Percentiles rank a stretch among this genome's conserved stretches.
Evolutionary conservation across 2,797 vertebrate species (phyloP).

Genomic region (Malurus splendens): DNA sequence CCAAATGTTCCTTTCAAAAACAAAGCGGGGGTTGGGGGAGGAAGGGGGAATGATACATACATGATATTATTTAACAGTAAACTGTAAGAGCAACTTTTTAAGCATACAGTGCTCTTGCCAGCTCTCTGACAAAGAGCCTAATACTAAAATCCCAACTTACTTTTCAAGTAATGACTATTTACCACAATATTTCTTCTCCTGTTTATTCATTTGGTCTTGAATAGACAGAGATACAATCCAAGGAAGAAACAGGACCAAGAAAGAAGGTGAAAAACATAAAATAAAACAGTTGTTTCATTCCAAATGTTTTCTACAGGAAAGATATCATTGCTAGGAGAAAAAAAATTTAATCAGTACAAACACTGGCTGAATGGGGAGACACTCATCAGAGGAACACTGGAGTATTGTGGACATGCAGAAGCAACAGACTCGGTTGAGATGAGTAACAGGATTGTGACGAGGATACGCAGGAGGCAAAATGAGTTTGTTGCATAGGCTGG

Average conservation of each 20-base stretch:
- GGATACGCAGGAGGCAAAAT: accelerated
- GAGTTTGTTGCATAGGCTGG: not conserved
- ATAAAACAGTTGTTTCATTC: not conserved
- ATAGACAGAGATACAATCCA: not conserved
- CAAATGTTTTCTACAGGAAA: not conserved
- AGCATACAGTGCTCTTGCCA: not conserved
- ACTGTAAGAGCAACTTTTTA: not conserved
- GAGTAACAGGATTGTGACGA: not conserved
- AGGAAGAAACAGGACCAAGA: not conserved
- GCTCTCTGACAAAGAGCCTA: not conserved
- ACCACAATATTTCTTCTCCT: not conserved
- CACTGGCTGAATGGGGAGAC: not conserved
- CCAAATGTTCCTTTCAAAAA: not conserved
- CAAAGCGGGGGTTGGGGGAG: accelerated
- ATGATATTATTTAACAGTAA: not conserved
- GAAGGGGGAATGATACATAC: not conserved
- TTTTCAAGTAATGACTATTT: not conserved
- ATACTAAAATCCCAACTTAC: not conserved
- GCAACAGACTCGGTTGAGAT: not conserved
- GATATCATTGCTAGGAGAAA: not conserved
- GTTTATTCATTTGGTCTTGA: not conserved
- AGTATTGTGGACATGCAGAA: not conserved
- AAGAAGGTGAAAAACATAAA: not conserved
- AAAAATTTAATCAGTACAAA: not conserved
- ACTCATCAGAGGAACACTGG: not conserved